Evolutionary conservation across 2,888 invertebrate genomes (phyloP), one percentile per base, ranked within the genome.

Genomic region (Aleiodes testaceus): DNA sequence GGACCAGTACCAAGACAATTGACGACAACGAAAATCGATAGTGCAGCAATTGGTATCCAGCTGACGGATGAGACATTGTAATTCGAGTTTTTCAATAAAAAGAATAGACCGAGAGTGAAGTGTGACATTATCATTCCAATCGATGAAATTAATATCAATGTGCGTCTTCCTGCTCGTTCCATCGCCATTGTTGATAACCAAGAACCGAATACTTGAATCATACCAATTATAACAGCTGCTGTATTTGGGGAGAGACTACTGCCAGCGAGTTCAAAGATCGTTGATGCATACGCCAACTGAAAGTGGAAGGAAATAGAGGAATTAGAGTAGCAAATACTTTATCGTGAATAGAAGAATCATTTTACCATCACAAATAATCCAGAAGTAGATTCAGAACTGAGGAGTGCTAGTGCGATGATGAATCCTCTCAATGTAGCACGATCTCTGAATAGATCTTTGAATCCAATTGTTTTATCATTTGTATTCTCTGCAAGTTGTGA

Each of bases 161-260:
- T 77, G 59, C 91, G 87, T 79, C 93, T 88, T 0, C 93, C 93
- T 61, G 90, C 90, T 55, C 87, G 89, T 78, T 93, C 93, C 79
- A 91, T 88, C 0, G 91, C 76, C 0, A 87, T 64, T 0, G 89
- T 87, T 1, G 90, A 88, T 0, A 88, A 70, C 22, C 87, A 79
- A 11, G 90, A 87, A 0, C 91, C 91, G 2, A 82, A 50, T 0
- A 91, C 83, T 72, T 92, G 90, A 0, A 92, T 89, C 0, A 87
- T 77, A 0, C 91, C 92, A 5, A 93, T 89, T 20, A 91, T 82
- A 0, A 93, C 91, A 0, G 92, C 90, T 61, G 91, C 90, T 14
- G 88, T 75, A 59, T 90, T 87, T 0, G 91, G 88, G 0, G 89
- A 89, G 0, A 89, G 77, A 0, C 84, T 84, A 1, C 90, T 90